A percentile compares a stretch with the other conserved stretches of the same genome.
These are phyloP conservation scores for Dascillus cervinus DNA, from an alignment of 2,888 invertebrate genomes.

Conservation along the genomic window DNA sequence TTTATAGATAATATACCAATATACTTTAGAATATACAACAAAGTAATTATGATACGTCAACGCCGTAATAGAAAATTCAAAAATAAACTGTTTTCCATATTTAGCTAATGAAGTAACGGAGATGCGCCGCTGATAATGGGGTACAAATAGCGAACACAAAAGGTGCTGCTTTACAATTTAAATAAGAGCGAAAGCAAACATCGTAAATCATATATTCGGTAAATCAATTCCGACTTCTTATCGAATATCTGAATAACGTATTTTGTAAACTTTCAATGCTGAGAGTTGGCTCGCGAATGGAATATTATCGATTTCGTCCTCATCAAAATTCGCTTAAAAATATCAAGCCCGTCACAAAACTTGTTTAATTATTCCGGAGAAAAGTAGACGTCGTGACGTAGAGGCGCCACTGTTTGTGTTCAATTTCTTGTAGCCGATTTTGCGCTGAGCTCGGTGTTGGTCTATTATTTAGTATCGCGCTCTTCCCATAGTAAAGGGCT, in stretches of 20 bases:
- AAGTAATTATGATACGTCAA: no score
- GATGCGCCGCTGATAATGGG: no score
- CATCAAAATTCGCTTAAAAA: conserved; percentile 19
- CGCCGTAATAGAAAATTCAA: no score
- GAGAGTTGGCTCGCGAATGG: conserved; percentile 10
- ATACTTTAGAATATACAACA: no score
- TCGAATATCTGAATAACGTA: conserved; percentile 18
- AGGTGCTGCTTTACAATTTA: no score
- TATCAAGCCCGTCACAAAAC: conserved; percentile 3
- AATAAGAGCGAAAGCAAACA: no score
- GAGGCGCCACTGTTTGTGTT: no score
- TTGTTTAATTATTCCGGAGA: conserved; percentile 2
- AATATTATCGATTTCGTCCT: conserved; percentile 16
- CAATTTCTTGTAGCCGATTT: conserved; percentile 14
- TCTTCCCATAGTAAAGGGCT: conserved; percentile 13
- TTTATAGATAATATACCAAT: no score
- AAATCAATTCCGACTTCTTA: conserved; percentile 16
- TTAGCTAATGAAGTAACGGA: no score
- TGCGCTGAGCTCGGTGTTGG: conserved; percentile 14
- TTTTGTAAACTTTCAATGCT: conserved; percentile 19
- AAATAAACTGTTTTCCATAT: no score
- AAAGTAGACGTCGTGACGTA: no score
- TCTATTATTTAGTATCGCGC: conserved; percentile 19
- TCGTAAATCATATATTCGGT: conserved; percentile 17
- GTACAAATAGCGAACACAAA: no score